phyloP scores from a whole-genome alignment of 1,140 invertebrate genomes.

The Triops cancriformis region DNA sequence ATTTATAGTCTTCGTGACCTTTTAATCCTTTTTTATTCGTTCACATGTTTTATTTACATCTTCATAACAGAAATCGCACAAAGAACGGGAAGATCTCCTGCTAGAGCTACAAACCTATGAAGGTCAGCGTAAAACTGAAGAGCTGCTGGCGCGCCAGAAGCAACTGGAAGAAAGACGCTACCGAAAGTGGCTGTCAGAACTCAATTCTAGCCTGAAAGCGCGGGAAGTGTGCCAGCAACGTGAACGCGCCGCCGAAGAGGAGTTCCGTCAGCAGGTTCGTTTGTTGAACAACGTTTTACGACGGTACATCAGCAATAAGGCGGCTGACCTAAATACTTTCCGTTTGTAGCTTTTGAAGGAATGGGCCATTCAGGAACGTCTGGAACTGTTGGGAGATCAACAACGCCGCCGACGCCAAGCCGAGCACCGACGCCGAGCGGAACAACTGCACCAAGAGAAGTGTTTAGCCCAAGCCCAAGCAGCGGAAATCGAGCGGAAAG shows the following conservation, averaged over 20 bases:
- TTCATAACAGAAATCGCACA: background rate
- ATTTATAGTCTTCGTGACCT: no score
- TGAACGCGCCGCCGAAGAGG: background rate
- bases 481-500: background rate
- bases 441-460: background rate
- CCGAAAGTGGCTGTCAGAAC: background rate
- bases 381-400: background rate
- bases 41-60: no score
- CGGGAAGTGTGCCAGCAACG: background rate
- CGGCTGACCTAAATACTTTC: background rate
- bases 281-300: background rate
- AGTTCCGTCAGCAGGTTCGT: background rate
- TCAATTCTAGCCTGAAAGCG: background rate
- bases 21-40: no score
- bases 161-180: background rate
- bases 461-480: background rate
- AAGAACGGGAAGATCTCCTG: background rate
- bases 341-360: slow-evolving; percentile 5
- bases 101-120: background rate
- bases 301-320: no score
- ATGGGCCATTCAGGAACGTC: background rate
- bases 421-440: background rate
- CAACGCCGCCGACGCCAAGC: background rate
- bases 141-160: background rate
- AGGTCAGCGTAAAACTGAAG: background rate